phyloP scores from a whole-genome alignment of 1,140 invertebrate species.

The Nymphalis io region DNA sequence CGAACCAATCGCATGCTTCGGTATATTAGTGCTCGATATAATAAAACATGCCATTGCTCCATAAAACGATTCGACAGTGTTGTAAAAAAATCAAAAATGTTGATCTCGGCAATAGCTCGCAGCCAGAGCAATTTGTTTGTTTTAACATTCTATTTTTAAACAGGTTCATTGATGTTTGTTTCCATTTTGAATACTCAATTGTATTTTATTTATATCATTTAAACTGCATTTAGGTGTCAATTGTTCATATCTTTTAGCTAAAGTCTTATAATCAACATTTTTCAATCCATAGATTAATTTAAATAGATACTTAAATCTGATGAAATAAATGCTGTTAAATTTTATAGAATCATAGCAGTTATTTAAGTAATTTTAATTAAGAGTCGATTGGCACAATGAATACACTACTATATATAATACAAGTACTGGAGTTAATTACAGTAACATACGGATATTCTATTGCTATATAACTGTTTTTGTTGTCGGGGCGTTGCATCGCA shows the following conservation, averaged over 20 bases:
- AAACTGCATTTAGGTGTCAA: background rate
- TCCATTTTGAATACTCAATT: conserved; percentile 26
- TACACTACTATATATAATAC: no score
- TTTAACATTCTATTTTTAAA: conserved; percentile 47
- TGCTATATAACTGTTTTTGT: conserved; percentile 36
- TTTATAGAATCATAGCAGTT: conserved; percentile 21
- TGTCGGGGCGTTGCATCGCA: conserved; percentile 37
- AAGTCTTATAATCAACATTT: background rate
- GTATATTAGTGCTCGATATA: conserved; percentile 46
- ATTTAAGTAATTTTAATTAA: conserved; percentile 37
- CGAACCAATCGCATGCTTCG: conserved; percentile 37
- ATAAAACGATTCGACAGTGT: conserved; percentile 47
- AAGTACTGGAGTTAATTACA: conserved; percentile 22
- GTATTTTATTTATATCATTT: conserved; percentile 19
- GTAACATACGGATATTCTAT: conserved; percentile 20
- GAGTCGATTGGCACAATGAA: conserved; percentile 28
- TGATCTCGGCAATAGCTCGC: conserved; percentile 47
- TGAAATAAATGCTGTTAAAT: conserved; percentile 24
- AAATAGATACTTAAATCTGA: conserved; percentile 2
- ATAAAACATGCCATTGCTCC: conserved; percentile 48
- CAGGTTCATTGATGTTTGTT: conserved; percentile 39
- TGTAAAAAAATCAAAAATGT: conserved; percentile 53
- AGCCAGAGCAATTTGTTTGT: conserved; percentile 46
- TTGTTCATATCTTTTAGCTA: background rate
- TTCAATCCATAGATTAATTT: background rate